A percentile compares a stretch with the other conserved stretches of the same genome.
Evolutionary conservation across 2,113 vertebrate genomes (phyloP).

Genomic region (Steatornis caripensis): DNA sequence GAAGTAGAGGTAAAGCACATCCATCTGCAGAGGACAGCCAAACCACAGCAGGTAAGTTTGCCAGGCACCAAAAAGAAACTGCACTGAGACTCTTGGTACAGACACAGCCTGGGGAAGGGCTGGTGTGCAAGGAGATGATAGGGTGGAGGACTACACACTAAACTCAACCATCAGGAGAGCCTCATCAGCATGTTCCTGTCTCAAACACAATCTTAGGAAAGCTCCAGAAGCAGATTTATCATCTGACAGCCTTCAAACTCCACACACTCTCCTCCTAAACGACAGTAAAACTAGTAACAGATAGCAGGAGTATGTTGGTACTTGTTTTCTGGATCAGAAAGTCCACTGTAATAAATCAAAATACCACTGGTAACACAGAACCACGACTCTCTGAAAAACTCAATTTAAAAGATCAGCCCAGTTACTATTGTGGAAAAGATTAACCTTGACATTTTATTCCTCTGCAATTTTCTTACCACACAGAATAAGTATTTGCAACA

Average conservation of each 20-base stretch:
- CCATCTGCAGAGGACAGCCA: background rate
- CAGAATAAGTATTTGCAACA: background rate
- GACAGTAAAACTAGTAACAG: background rate
- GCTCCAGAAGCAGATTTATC: background rate
- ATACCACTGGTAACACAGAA: background rate
- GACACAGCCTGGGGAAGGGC: background rate
- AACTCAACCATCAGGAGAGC: background rate
- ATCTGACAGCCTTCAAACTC: background rate
- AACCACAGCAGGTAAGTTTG: background rate
- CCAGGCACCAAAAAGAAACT: too few species aligned
- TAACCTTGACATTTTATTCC: background rate
- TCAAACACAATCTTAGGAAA: rapidly evolving
- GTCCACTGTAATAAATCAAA: rapidly evolving
- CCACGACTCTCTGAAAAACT: background rate
- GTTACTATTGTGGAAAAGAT: background rate
- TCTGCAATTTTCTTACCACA: background rate
- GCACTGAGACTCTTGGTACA: too few species aligned
- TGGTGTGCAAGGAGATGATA: rapidly evolving
- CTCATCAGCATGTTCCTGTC: background rate
- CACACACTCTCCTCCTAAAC: background rate
- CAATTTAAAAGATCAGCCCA: background rate
- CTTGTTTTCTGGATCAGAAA: background rate
- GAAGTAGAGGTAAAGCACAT: background rate
- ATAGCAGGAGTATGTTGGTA: background rate
- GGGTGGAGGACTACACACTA: rapidly evolving